Percentiles rank a stretch among this genome's conserved stretches.
phyloP scores from a whole-genome alignment of 2,888 invertebrate genomes.

The Brachyopa scutellaris region DNA sequence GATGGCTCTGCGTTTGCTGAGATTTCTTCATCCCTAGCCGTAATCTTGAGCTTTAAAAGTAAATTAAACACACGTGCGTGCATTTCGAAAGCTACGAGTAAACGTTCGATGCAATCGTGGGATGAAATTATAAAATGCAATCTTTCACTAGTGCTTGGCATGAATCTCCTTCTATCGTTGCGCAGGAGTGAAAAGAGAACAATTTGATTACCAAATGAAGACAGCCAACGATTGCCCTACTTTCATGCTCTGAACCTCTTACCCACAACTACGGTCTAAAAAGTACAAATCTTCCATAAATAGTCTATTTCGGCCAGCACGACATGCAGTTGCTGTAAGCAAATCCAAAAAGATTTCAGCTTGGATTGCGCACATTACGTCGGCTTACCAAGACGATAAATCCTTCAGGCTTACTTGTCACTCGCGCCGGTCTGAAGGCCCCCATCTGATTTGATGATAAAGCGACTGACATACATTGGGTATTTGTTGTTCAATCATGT shows the following conservation, averaged over 20 bases:
- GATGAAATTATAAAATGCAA: not conserved
- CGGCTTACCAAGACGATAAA: conserved; percentile 22
- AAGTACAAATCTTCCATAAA: not conserved
- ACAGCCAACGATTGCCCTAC: not conserved
- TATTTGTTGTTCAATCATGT: conserved; percentile 15
- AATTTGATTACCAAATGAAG: too few relatives aligned
- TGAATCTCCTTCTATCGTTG: not conserved
- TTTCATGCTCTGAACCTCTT: not conserved
- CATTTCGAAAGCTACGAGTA: conserved; percentile 33
- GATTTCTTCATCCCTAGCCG: conserved; percentile 56
- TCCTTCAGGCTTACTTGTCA: conserved; percentile 33
- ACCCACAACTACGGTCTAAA: not conserved
- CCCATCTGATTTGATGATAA: conserved; percentile 30
- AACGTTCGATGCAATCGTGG: not conserved
- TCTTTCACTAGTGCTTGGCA: not conserved
- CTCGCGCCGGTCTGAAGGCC: conserved; percentile 12
- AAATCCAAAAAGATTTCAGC: not conserved
- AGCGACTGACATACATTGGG: conserved; percentile 15
- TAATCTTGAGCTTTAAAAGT: conserved; percentile 56
- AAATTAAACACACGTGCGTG: not conserved
- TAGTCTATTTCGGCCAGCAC: conserved; percentile 6
- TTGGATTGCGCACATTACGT: not conserved
- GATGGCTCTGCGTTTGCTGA: too few relatives aligned
- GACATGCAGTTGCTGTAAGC: conserved; percentile 1
- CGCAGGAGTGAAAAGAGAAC: too few relatives aligned